A percentile compares a stretch with the other conserved stretches of the same genome.
phyloP scores from a whole-genome alignment of 2,797 vertebrate species.

The Chromobotia macracanthus region DNA sequence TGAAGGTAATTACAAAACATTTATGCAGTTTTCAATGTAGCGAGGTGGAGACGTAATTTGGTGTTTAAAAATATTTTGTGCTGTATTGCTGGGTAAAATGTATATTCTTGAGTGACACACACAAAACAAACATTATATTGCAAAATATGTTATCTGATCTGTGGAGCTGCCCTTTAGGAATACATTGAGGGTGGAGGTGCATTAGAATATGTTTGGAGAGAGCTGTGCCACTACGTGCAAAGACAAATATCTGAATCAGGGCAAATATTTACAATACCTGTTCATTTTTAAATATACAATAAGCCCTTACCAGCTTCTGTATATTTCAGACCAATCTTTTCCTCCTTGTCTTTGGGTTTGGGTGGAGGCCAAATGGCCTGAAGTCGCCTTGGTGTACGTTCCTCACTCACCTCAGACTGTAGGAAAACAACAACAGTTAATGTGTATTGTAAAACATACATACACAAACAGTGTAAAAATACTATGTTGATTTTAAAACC shows the following conservation, averaged over 20 bases:
- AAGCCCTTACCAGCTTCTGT: constrained; percentile 90
- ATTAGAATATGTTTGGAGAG: constrained; percentile 58
- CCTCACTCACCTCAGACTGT: constrained; percentile 80
- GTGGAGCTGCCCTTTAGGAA: constrained; percentile 17
- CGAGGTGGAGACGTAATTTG: not conserved
- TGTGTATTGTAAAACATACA: constrained; percentile 9
- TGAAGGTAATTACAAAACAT: not conserved
- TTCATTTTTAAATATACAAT: not conserved
- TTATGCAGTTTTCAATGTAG: not conserved
- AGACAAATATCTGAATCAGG: constrained; percentile 53
- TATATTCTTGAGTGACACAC: not conserved
- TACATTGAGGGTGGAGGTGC: constrained; percentile 64
- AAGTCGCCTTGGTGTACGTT: constrained; percentile 89
- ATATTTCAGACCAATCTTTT: constrained; percentile 94
- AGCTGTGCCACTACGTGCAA: constrained; percentile 35
- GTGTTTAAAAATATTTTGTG: not conserved
- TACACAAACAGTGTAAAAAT: not conserved
- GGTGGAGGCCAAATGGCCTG: constrained; percentile 94
- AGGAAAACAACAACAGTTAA: constrained; percentile 34
- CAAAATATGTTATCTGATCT: constrained; percentile 16
- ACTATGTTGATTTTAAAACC: not conserved
- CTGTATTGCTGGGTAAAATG: not conserved
- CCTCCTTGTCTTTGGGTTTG: constrained; percentile 84
- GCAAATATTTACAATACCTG: constrained; percentile 59
- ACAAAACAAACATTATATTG: not conserved